Evolutionary conservation across 2,113 vertebrate genomes (phyloP).

Genomic region (Aegotheles bennettii): DNA sequence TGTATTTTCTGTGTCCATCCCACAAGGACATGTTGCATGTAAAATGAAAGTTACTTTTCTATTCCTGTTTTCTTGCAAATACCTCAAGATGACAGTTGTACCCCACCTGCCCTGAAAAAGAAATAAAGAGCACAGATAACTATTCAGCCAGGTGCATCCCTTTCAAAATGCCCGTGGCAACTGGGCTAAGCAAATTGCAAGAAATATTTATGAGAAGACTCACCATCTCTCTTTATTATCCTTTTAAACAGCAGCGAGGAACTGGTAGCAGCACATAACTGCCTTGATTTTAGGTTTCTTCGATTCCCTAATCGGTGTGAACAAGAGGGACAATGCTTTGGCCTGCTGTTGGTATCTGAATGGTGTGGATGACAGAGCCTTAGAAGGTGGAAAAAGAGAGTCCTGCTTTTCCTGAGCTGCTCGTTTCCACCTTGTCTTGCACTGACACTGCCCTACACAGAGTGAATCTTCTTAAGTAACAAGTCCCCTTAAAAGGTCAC

Average conservation of each 20-base stretch:
- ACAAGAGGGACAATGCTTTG: background rate
- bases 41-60: conserved; percentile 20
- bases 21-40: background rate
- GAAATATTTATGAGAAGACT: background rate
- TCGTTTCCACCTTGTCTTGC: background rate
- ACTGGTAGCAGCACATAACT: background rate
- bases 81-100: conserved; percentile 31
- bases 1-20: background rate
- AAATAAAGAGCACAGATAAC: background rate
- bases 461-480: background rate
- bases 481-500: background rate
- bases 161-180: background rate
- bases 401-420: background rate
- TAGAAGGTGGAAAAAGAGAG: background rate
- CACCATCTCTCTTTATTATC: background rate
- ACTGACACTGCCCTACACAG: background rate
- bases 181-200: background rate
- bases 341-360: background rate
- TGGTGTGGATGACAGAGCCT: background rate
- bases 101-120: background rate
- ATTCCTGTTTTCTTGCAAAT: conserved; percentile 19
- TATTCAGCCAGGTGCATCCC: background rate
- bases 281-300: background rate
- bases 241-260: background rate
- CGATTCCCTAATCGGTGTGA: background rate